Evolutionary conservation across 2,797 vertebrate species (phyloP).

Genomic region (Sebastes ruberrimus): DNA sequence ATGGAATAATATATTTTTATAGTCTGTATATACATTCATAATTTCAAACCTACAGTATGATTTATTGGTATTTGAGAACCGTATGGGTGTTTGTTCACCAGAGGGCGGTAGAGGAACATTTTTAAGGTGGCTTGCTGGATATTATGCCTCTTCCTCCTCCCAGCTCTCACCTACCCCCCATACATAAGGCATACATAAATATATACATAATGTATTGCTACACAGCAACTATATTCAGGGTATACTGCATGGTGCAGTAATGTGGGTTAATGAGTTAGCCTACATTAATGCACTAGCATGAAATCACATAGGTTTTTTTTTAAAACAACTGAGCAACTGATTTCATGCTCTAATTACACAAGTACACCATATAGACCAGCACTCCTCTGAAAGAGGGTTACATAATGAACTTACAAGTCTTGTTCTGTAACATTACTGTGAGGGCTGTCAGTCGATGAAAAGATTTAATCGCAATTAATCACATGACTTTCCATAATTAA

Average conservation of each 20-base stretch:
- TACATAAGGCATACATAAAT: background rate
- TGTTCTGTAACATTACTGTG: background rate
- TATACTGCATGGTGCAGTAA: background rate
- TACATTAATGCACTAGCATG: background rate
- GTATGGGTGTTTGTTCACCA: background rate
- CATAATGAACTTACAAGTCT: background rate
- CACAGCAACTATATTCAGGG: background rate
- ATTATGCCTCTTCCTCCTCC: background rate
- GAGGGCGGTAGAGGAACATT: conserved; percentile 11
- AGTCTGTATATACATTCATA: background rate
- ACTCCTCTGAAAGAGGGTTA: background rate
- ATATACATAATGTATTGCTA: background rate
- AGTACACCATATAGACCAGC: background rate
- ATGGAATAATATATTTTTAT: background rate
- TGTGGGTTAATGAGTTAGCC: background rate
- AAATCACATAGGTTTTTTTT: background rate
- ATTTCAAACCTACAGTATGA: accelerated
- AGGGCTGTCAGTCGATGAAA: too few species aligned
- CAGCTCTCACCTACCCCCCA: background rate
- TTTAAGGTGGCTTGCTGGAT: background rate
- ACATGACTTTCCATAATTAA: too few species aligned
- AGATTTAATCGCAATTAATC: too few species aligned
- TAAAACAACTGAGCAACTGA: background rate
- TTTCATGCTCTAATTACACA: background rate
- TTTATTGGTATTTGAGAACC: background rate